A percentile compares a stretch with the other conserved stretches of the same genome.
These are phyloP conservation scores for Oceanodroma leucorhoa DNA, from an alignment of 2,797 vertebrate genomes.

Conservation along the genomic window DNA sequence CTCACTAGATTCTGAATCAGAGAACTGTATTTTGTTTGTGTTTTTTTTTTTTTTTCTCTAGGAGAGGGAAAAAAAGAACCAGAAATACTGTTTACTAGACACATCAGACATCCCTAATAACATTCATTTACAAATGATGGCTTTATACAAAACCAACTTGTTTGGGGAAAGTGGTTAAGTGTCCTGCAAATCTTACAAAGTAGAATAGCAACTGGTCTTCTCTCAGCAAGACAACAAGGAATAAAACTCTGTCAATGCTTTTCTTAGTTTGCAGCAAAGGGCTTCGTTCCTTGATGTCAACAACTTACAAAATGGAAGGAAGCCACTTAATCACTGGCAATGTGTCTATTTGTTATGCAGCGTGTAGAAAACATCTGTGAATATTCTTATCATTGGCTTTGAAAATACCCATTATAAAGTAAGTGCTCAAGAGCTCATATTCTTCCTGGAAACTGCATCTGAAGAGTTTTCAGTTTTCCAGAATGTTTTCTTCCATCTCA, in stretches of 20 bases:
- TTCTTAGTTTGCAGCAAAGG: not conserved
- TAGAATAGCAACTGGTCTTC: not conserved
- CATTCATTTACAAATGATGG: not conserved
- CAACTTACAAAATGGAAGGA: not conserved
- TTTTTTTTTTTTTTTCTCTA: rapidly evolving
- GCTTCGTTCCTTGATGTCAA: not conserved
- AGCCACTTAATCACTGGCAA: not conserved
- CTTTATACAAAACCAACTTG: not conserved
- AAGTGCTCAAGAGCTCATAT: not conserved
- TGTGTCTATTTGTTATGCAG: not conserved
- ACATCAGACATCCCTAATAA: not conserved
- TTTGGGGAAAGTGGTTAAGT: not conserved
- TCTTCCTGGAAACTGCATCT: not conserved
- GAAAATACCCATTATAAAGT: not conserved
- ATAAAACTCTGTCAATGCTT: not conserved
- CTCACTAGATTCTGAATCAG: not conserved
- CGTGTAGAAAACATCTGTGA: not conserved
- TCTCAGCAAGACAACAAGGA: not conserved
- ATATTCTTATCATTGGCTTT: not conserved
- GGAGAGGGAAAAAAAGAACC: not conserved
- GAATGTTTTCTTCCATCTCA: not conserved
- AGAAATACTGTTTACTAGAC: not conserved
- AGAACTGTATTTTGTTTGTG: not conserved
- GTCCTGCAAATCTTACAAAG: not conserved
- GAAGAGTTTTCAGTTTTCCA: not conserved